These are phyloP conservation scores for Pocillopora damicornis DNA, from an alignment of 64 coral and sea anemone genomes.

Conservation along the genomic window DNA sequence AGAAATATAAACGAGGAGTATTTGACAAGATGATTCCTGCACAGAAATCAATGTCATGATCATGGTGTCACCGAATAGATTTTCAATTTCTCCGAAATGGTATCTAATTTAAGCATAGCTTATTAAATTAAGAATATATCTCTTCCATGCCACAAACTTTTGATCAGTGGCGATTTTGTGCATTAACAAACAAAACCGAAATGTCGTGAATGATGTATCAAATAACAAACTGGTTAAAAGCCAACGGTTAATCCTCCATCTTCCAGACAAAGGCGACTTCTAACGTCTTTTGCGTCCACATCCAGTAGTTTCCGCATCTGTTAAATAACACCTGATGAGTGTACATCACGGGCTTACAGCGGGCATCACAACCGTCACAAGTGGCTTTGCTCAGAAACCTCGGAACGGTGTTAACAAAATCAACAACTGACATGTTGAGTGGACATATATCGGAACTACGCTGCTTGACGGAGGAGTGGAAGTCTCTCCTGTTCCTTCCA, in stretches of 20 bases:
- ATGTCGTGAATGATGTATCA: too few species aligned
- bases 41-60: too few species aligned
- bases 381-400: constrained; percentile 5
- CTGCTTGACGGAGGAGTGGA: neutral
- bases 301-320: neutral
- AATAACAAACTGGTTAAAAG: neutral
- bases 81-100: too few species aligned
- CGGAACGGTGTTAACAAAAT: constrained; percentile 1
- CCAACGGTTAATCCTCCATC: neutral
- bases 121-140: too few species aligned
- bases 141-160: too few species aligned
- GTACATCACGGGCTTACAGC: constrained; percentile 26
- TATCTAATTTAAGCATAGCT: too few species aligned
- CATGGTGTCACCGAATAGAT: too few species aligned
- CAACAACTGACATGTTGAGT: neutral
- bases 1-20: too few species aligned
- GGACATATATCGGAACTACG: neutral
- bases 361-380: neutral
- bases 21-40: too few species aligned
- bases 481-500: neutral
- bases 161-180: too few species aligned
- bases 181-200: too few species aligned
- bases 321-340: constrained; percentile 11
- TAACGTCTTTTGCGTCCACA: constrained; percentile 1
- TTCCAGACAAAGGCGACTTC: constrained; percentile 14